These are phyloP conservation scores for Sycophila sp. DNA, from an alignment of 1,140 invertebrate genomes.

Conservation along the genomic window DNA sequence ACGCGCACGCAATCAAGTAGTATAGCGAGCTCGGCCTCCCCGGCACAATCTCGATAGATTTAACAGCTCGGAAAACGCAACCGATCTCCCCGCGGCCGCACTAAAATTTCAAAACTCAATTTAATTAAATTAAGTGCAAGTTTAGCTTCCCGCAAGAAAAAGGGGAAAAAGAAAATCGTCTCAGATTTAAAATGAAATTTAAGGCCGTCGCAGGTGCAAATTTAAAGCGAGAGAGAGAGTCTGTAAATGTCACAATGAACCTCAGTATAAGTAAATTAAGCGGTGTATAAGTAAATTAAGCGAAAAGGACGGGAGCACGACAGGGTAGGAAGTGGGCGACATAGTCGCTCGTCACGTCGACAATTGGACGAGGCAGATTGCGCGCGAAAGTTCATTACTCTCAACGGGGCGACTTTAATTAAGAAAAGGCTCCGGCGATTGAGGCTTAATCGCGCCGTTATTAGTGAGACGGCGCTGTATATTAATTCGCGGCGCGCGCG, in stretches of 20 bases:
- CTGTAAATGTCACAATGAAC: background rate
- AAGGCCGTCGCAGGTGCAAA: no score
- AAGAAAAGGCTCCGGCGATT: conserved; percentile 6
- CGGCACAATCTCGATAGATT: no score
- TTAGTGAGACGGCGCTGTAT: background rate
- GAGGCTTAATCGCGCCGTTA: conserved; percentile 5
- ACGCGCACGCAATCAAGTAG: no score
- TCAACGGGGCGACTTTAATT: conserved; percentile 1
- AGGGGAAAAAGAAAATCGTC: background rate
- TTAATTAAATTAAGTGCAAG: background rate
- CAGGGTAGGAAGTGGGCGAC: background rate
- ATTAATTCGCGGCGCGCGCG: background rate
- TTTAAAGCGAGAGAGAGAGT: no score
- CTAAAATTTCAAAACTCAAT: conserved; percentile 7
- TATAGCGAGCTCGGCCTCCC: no score
- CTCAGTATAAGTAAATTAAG: no score
- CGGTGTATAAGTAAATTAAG: no score
- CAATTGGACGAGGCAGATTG: background rate
- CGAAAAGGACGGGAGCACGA: background rate
- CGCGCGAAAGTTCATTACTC: background rate
- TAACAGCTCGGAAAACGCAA: no score
- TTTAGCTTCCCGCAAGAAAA: background rate
- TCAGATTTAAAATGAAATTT: conserved; percentile 1
- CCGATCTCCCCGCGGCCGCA: no score
- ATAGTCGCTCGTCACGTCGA: no score